These are phyloP conservation scores for Lucifuga dentata DNA, from an alignment of 2,113 vertebrate species.

Conservation along the genomic window DNA sequence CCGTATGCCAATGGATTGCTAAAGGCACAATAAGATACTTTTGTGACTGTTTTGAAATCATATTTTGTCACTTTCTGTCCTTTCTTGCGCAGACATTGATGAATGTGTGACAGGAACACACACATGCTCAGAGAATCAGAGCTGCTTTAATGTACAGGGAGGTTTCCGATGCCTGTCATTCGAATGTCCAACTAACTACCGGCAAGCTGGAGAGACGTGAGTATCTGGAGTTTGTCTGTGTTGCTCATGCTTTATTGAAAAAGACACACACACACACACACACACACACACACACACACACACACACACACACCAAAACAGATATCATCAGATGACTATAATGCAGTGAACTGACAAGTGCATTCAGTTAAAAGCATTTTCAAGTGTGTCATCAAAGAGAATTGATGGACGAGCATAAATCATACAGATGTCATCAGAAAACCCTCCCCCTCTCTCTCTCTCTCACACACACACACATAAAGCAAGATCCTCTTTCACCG, in stretches of 20 bases:
- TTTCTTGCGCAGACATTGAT: constrained; percentile 86
- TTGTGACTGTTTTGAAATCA: background rate
- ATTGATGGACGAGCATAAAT: background rate
- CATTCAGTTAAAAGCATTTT: too few species aligned
- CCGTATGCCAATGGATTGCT: too few species aligned
- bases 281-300: too few species aligned
- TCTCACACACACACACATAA: background rate
- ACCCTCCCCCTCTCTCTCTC: background rate
- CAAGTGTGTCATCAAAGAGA: background rate
- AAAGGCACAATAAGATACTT: background rate
- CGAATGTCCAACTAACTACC: constrained; percentile 92
- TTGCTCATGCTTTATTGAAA: background rate
- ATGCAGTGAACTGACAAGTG: too few species aligned
- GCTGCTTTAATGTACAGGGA: constrained; percentile 97
- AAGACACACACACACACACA: background rate
- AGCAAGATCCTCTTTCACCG: background rate
- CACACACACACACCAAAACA: too few species aligned
- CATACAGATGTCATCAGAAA: background rate
- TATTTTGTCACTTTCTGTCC: background rate
- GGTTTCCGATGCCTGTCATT: constrained; percentile 91
- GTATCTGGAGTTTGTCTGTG: constrained; percentile 65
- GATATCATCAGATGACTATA: too few species aligned
- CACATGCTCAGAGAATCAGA: constrained; percentile 89
- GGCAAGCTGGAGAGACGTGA: constrained; percentile 91
- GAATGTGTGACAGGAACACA: constrained; percentile 94